Evolutionary conservation across 2,888 invertebrate genomes (phyloP).

Genomic region (Seira ritae): DNA sequence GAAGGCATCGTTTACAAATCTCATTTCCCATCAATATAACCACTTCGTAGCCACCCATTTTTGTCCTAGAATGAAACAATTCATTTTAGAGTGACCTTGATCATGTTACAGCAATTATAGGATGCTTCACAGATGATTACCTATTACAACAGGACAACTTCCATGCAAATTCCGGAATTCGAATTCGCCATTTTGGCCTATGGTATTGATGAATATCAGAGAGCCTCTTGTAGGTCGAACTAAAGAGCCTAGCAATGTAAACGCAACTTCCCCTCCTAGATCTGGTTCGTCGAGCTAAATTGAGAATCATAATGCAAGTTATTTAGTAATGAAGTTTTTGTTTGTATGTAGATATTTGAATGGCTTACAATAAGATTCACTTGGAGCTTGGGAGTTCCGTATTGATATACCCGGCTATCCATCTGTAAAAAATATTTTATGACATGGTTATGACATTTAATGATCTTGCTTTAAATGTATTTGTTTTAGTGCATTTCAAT

Average conservation of each 20-base stretch:
- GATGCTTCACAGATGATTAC: conserved; percentile 18
- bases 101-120: background rate
- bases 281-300: conserved; percentile 38
- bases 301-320: too few species aligned
- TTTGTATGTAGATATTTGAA: too few species aligned
- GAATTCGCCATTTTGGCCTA: background rate
- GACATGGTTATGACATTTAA: too few species aligned
- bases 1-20: too few species aligned
- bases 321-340: too few species aligned
- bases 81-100: background rate
- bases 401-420: too few species aligned
- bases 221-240: conserved; percentile 38
- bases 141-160: conserved; percentile 52
- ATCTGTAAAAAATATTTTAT: too few species aligned
- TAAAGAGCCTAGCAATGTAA: conserved; percentile 32
- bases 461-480: too few species aligned
- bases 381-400: too few species aligned
- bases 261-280: conserved; percentile 47
- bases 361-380: too few species aligned
- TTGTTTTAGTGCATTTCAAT: too few species aligned
- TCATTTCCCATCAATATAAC: conserved; percentile 24
- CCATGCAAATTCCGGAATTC: conserved; percentile 31
- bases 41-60: conserved; percentile 48
- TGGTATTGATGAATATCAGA: conserved; percentile 29
- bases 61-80: conserved; percentile 34